Conservation (phyloP, 1,140 invertebrate genomes). For the Protaetia brevitarsis region DNA sequence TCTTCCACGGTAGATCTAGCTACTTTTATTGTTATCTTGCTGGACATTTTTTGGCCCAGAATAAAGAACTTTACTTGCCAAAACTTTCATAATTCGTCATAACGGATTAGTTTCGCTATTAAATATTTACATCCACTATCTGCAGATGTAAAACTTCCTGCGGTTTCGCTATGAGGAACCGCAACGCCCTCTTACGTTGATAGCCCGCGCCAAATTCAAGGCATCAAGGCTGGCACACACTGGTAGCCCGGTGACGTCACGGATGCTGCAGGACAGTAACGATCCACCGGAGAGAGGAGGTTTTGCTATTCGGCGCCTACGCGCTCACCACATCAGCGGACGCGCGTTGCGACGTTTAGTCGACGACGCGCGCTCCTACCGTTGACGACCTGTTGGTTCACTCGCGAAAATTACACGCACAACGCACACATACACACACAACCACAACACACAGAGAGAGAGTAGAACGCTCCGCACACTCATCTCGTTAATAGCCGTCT, state of each 20-base stretch:
- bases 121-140: too few relatives aligned
- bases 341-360: constrained; percentile 25
- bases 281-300: constrained; percentile 24
- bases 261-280: constrained; percentile 29
- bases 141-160: too few relatives aligned
- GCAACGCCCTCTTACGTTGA: not conserved
- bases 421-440: not conserved
- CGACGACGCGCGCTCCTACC: constrained; percentile 18
- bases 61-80: too few relatives aligned
- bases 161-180: too few relatives aligned
- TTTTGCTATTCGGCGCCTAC: constrained; percentile 22
- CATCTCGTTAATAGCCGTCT: not conserved
- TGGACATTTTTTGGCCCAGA: too few relatives aligned
- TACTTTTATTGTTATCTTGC: too few relatives aligned
- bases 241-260: constrained; percentile 25
- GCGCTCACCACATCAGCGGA: constrained; percentile 11
- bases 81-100: too few relatives aligned
- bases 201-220: not conserved
- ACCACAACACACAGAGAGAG: not conserved
- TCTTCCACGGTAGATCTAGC: too few relatives aligned
- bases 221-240: not conserved
- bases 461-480: not conserved
- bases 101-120: too few relatives aligned
- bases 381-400: constrained; percentile 26
- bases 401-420: not conserved